These are phyloP conservation scores for Percopsis omiscomaycus DNA, from an alignment of 2,797 vertebrate genomes.

Conservation along the genomic window DNA sequence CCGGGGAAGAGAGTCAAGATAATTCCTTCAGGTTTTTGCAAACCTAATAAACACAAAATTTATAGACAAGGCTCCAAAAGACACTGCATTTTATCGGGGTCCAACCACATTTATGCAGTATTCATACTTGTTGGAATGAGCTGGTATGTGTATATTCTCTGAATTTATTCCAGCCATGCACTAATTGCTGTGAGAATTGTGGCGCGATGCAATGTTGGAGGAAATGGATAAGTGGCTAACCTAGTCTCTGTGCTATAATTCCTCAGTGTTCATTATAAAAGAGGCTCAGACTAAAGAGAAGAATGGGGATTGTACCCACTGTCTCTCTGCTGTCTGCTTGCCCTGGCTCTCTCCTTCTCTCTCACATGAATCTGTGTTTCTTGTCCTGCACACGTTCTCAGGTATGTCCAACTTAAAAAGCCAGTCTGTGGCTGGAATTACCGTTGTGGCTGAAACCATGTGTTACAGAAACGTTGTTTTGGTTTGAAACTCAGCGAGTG, in stretches of 20 bases:
- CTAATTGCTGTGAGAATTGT: slow-evolving; percentile 64
- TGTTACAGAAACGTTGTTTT: too few relatives aligned
- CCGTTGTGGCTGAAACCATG: too few relatives aligned
- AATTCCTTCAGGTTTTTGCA: neutral
- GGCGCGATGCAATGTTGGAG: slow-evolving; percentile 56
- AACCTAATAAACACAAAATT: neutral
- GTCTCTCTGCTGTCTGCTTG: slow-evolving; percentile 31
- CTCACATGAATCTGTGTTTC: slow-evolving; percentile 1
- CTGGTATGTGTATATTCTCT: neutral
- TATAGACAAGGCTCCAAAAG: too few relatives aligned
- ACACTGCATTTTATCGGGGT: too few relatives aligned
- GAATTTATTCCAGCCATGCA: slow-evolving; percentile 48
- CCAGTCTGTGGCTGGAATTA: too few relatives aligned
- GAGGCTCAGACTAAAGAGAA: slow-evolving; percentile 57
- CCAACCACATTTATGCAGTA: neutral
- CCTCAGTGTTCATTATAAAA: slow-evolving; percentile 58
- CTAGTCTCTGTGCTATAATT: slow-evolving; percentile 56
- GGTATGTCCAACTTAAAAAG: neutral
- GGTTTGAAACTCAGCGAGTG: too few relatives aligned
- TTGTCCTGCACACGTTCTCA: slow-evolving; percentile 8
- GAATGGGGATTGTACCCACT: slow-evolving; percentile 56
- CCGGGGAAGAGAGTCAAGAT: slow-evolving; percentile 21
- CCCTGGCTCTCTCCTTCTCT: neutral
- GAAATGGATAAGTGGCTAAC: slow-evolving; percentile 64
- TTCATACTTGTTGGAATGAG: neutral